Evolutionary conservation across 2,888 invertebrate species (phyloP).

Genomic region (Meloe dianella): DNA sequence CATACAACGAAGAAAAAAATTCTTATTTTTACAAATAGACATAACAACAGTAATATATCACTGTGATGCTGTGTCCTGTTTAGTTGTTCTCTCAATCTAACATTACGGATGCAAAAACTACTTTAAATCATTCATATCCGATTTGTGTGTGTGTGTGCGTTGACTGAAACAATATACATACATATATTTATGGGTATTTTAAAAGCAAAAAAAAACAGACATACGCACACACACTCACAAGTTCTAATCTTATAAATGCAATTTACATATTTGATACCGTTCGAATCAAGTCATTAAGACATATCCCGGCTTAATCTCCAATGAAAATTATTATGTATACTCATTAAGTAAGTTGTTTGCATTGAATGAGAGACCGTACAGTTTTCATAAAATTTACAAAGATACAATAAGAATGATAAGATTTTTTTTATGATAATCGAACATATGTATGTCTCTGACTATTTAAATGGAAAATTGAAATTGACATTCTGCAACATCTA

Average conservation of each 20-base stretch:
- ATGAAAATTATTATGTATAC: neutral
- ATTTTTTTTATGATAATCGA: neutral
- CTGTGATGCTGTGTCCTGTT: neutral
- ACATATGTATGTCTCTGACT: neutral
- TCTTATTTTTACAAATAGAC: neutral
- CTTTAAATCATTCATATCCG: no score
- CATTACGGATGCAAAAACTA: neutral
- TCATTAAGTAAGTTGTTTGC: neutral
- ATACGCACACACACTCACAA: no score
- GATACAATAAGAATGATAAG: neutral
- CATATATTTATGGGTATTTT: neutral
- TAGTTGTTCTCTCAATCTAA: neutral
- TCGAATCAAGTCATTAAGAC: neutral
- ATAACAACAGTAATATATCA: conserved; percentile 3
- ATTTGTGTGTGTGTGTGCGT: no score
- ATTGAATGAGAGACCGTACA: neutral
- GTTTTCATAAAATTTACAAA: neutral
- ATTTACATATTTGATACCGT: neutral
- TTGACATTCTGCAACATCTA: neutral
- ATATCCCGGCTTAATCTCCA: neutral
- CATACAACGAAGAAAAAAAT: neutral
- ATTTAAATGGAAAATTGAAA: neutral
- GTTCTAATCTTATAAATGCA: neutral
- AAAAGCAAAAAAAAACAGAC: neutral
- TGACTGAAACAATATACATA: no score